These are phyloP conservation scores for Alethe castanea DNA, from an alignment of 2,113 vertebrate genomes.

Conservation along the genomic window DNA sequence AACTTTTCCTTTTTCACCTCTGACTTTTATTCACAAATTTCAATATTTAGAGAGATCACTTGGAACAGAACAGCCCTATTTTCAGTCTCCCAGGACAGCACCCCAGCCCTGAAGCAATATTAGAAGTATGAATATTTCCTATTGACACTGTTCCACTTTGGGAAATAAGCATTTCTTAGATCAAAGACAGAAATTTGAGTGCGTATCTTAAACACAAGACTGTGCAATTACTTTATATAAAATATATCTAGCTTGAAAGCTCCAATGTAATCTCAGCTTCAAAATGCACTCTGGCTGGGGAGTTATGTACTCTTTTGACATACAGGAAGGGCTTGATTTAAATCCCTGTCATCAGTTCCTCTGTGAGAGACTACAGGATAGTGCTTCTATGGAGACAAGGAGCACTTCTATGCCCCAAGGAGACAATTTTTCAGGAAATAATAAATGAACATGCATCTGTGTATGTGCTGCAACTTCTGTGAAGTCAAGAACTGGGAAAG, in stretches of 20 bases:
- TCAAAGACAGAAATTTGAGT: conserved; percentile 22
- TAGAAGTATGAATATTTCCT: conserved; percentile 1
- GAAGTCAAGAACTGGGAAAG: neutral
- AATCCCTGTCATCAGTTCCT: neutral
- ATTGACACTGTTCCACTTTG: neutral
- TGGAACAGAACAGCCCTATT: neutral
- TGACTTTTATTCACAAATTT: neutral
- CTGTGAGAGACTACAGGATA: neutral
- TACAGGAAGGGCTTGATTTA: neutral
- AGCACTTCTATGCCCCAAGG: neutral
- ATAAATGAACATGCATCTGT: neutral
- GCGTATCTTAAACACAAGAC: neutral
- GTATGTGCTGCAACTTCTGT: neutral
- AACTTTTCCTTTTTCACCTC: neutral
- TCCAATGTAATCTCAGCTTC: neutral
- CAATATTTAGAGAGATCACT: neutral
- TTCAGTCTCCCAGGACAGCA: neutral
- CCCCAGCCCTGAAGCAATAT: neutral
- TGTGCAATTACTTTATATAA: conserved; percentile 34
- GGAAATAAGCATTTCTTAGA: conserved; percentile 25
- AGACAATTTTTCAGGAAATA: neutral
- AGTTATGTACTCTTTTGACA: neutral
- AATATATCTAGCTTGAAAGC: conserved; percentile 17
- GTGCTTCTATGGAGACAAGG: neutral
- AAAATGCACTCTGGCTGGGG: neutral